Base-by-base conservation (phyloP, 1,140 invertebrate species). In the Drosophila carrolli region DNA sequence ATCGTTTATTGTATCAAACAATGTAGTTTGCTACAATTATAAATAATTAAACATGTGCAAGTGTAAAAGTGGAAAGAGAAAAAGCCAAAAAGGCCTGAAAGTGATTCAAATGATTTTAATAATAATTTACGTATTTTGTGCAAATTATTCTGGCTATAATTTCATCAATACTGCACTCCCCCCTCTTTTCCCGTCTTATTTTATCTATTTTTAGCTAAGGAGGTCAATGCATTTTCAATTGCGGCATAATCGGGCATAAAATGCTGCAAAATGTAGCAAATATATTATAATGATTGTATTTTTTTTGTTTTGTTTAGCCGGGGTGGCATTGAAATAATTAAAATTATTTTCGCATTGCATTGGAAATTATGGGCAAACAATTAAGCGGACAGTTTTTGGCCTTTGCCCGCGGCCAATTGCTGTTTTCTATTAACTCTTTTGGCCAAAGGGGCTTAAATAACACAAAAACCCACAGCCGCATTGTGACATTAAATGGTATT, bases 291-390 rank as follows among this genome's bases (percentile, higher is more conserved):
- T 62, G 32, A 67, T 37, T 51, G 37, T 67, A 8, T 67, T 38
- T 47, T 46, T 9, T 48, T 38, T 9, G 29, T 35, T 43, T 10
- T 41, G 23, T 41, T 37, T 16, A 29, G 38, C 14, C 13, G 32
- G 38, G 56, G 41, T 32, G 73, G 74, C 62, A 77, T 77, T 77
- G 63, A 77, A 77, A 77, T 68, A 68, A 76, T 77, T 68, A 56
- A 60, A 72, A 71, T 58, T 72, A 60, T 76, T 77, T 76, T 50
- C 16, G 16, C 40, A 76, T 55, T 60, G 55, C 46, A 68, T 38
- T 60, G 44, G 19, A 77, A 77, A 60, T 77, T 68, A 77, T 77
- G 74, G 63, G 47, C 61, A 76, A 76, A 75, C 54, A 76, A 76
- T 76, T 67, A 76, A 76, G 61, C 48, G 29, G 59, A 41, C 27